Conservation (phyloP, 2,113 vertebrate genomes). For the Tichodroma muraria region DNA sequence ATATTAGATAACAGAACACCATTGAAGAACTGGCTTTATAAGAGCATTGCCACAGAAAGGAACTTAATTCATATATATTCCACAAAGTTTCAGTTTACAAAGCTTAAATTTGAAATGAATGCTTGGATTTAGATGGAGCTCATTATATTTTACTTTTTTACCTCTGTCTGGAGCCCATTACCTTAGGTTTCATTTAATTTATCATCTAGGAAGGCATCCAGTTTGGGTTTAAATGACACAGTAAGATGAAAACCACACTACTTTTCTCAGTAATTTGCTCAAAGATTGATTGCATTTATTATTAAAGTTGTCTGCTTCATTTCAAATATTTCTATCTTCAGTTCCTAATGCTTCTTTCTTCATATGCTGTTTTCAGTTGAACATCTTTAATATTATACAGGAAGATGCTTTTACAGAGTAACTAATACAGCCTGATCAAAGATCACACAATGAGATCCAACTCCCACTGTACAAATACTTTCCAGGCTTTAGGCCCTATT, state of each 20-base stretch:
- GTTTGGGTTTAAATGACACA: not conserved
- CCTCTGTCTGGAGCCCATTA: not conserved
- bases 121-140: not conserved
- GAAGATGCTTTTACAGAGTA: not conserved
- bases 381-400: not conserved
- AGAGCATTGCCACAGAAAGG: not conserved
- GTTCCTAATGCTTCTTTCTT: not conserved
- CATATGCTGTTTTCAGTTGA: not conserved
- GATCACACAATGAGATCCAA: not conserved
- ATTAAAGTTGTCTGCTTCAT: not conserved
- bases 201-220: not conserved
- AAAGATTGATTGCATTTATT: not conserved
- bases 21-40: not conserved
- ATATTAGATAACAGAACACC: not conserved
- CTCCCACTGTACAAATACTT: not conserved
- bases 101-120: not conserved
- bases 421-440: not conserved
- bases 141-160: not conserved
- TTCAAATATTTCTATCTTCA: not conserved
- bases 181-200: not conserved
- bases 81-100: not conserved
- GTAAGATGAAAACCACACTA: not conserved
- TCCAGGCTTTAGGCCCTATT: not conserved
- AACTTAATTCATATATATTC: not conserved
- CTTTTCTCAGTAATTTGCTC: not conserved